Evolutionary conservation across 2,888 invertebrate species (phyloP).

Genomic region (Diplazon laetatorius): DNA sequence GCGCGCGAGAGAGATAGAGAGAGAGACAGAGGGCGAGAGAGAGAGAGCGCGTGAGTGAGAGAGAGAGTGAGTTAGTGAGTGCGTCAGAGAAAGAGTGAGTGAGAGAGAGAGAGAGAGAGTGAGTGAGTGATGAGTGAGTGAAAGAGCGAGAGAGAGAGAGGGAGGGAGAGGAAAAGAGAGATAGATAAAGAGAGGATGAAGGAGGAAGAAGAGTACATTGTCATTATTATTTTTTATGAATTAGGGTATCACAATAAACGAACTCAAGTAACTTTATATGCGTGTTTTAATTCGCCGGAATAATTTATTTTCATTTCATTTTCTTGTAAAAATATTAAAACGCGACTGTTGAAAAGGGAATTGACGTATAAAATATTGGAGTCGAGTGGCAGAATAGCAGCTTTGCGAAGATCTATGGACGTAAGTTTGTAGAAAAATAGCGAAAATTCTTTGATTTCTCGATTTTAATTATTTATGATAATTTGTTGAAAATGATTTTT

Average conservation of each 20-base stretch:
- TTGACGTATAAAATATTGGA: not conserved
- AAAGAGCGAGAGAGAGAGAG: conserved; percentile 43
- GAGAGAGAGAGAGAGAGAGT: too few relatives aligned
- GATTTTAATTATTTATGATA: too few relatives aligned
- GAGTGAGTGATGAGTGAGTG: too few relatives aligned
- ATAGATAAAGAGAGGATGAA: conserved; percentile 44
- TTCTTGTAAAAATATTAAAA: too few relatives aligned
- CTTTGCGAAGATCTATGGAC: too few relatives aligned
- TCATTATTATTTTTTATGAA: conserved; percentile 78
- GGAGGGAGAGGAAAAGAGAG: conserved; percentile 32
- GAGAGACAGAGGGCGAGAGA: too few relatives aligned
- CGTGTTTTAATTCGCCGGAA: conserved; percentile 11
- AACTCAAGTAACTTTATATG: conserved; percentile 66
- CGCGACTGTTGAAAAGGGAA: not conserved
- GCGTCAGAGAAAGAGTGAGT: too few relatives aligned
- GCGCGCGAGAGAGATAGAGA: conserved; percentile 37
- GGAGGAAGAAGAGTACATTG: conserved; percentile 68
- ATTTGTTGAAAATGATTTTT: too few relatives aligned
- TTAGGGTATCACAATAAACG: conserved; percentile 77
- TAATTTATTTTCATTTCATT: not conserved
- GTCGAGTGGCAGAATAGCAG: not conserved
- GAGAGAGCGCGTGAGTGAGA: too few relatives aligned
- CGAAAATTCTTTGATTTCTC: too few relatives aligned
- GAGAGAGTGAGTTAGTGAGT: too few relatives aligned
- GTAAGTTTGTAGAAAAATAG: too few relatives aligned